These are phyloP conservation scores for Turdus rufiventris DNA, from an alignment of 2,113 vertebrate genomes.

Conservation along the genomic window DNA sequence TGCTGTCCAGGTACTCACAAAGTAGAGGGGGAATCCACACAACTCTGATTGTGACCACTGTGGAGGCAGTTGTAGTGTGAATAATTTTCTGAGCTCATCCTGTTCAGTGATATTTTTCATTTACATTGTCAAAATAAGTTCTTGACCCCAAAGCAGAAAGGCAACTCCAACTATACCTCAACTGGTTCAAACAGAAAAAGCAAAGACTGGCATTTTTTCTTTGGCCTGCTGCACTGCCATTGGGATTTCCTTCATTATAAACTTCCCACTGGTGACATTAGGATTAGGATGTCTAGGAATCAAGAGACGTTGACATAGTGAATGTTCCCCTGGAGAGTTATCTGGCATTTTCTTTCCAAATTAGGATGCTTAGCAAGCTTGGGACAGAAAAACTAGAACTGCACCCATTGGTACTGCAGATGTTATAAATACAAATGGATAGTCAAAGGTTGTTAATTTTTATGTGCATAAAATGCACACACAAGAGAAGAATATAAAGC, in stretches of 20 bases:
- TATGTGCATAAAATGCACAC: conserved; percentile 44
- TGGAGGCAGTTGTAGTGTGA: background rate
- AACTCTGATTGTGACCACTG: background rate
- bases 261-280: background rate
- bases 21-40: background rate
- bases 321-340: conserved; percentile 9
- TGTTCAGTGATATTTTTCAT: background rate
- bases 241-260: background rate
- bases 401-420: conserved; percentile 47
- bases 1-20: background rate
- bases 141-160: background rate
- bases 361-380: conserved; percentile 41
- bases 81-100: background rate
- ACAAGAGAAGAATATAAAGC: conserved; percentile 40
- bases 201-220: background rate
- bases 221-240: background rate
- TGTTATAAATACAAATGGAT: conserved; percentile 61
- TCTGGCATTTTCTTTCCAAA: conserved; percentile 42
- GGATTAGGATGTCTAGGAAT: conserved; percentile 22
- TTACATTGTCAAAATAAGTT: background rate
- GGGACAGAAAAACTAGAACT: conserved; percentile 3
- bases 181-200: background rate
- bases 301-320: background rate
- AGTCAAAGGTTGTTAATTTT: conserved; percentile 63
- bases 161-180: background rate